Percentiles rank a stretch among this genome's conserved stretches.
Conservation (phyloP, 2,888 invertebrate genomes). For the Germaria angustata region DNA sequence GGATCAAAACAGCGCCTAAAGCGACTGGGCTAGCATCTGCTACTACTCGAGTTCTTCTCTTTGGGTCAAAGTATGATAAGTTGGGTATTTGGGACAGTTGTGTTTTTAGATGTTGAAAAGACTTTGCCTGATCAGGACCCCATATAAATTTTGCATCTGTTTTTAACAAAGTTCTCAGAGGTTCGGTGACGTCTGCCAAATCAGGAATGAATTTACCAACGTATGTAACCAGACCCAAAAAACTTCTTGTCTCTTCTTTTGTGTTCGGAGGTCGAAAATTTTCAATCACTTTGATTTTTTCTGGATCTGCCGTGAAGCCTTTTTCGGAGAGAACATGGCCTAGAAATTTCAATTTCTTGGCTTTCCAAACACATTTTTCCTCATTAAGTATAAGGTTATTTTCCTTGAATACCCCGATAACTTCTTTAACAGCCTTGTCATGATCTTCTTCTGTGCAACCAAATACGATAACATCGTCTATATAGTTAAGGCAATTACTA, state of each 20-base stretch:
- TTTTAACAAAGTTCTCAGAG: background rate
- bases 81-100: conserved; percentile 53
- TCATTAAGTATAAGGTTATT: background rate
- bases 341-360: background rate
- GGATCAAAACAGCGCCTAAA: conserved; percentile 63
- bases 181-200: background rate
- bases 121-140: conserved; percentile 39
- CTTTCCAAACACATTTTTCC: background rate
- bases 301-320: background rate
- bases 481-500: background rate
- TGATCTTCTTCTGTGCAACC: conserved; percentile 66
- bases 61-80: conserved; percentile 56
- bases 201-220: background rate
- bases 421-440: conserved; percentile 66
- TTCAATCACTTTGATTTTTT: background rate
- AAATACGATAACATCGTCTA: background rate
- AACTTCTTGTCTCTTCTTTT: background rate
- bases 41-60: conserved; percentile 54
- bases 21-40: conserved; percentile 64
- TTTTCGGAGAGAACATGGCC: background rate
- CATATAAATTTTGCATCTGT: conserved; percentile 53
- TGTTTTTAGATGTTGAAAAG: conserved; percentile 54
- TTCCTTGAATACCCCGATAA: conserved; percentile 43
- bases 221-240: background rate
- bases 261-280: background rate